Conservation (phyloP, 2,113 vertebrate genomes). For the Laterallus jamaicensis region DNA sequence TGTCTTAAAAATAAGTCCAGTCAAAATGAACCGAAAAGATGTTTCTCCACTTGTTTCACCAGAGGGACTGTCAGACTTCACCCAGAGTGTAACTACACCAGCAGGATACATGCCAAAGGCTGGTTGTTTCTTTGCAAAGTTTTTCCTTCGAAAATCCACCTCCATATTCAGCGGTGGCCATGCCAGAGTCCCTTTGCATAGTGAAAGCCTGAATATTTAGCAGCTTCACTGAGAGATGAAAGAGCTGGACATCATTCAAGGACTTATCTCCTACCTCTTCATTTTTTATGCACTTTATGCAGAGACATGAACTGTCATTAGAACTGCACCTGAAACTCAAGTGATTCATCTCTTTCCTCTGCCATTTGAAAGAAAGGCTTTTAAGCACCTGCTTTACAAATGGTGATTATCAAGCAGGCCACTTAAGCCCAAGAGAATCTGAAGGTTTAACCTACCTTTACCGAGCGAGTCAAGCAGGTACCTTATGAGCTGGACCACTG, state of each 20-base stretch:
- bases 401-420: neutral
- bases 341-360: neutral
- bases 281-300: constrained; percentile 26
- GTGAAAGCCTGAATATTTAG: constrained; percentile 2
- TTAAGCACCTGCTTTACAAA: neutral
- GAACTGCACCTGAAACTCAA: constrained; percentile 2
- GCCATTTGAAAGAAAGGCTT: neutral
- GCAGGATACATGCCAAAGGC: neutral
- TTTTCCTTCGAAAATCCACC: neutral
- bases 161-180: neutral
- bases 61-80: neutral
- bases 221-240: neutral
- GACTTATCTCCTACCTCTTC: neutral
- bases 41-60: neutral
- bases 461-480: neutral
- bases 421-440: neutral
- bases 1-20: neutral
- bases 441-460: neutral
- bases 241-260: neutral
- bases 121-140: rapidly evolving
- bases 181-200: neutral
- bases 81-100: neutral
- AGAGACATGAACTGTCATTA: neutral
- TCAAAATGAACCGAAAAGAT: neutral
- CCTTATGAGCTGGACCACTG: neutral